Base-by-base conservation (phyloP, 1,140 invertebrate species). In the Helicoverpa armigera region DNA sequence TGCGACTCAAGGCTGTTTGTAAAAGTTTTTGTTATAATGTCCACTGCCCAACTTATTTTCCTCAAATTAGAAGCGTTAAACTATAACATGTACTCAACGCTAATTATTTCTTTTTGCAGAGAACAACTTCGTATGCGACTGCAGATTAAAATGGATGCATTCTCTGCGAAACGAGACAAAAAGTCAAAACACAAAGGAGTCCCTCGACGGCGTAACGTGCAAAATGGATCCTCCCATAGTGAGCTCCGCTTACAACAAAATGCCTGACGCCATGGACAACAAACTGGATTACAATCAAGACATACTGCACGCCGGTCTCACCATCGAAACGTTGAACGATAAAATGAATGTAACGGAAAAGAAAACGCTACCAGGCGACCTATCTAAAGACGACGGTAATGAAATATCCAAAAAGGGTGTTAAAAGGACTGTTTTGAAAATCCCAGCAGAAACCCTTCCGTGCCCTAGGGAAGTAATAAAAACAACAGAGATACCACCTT, bases 101-200 rank as follows among this genome's bases (percentile, higher is more conserved):
- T 58, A 31, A 56, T 60, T 48, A 5, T 35, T 75, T 70, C 11
- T 58, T 82, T 96, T 95, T 95, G 78, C 96, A 98, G 97, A 96
- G 87, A 98, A 98, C 95, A 96, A 96, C 90, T 97, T 98, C 94
- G 95, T 96, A 80, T 98, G 97, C 93, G 97, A 98, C 95, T 98
- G 97, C 90, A 96, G 97, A 81, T 94, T 98, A 79, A 95, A 96
- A 73, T 98, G 97, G 97, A 96, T 98, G 92, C 97, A 97, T 91
- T 95, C 95, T 53, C 91, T 98, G 77, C 96, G 96, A 82, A 97
- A 97, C 90, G 97, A 97, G 81, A 97, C 97, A 79, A 96, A 96
- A 89, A 97, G 97, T 88, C 92, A 95, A 79, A 96, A 96, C 86
- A 96, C 97, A 77, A 96, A 96, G 81, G 95, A 96, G 79, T 96